Evolutionary conservation across 1,140 invertebrate genomes (phyloP), one percentile per base, ranked within the genome.

Genomic region (Trachymyrmex cornetzi): DNA sequence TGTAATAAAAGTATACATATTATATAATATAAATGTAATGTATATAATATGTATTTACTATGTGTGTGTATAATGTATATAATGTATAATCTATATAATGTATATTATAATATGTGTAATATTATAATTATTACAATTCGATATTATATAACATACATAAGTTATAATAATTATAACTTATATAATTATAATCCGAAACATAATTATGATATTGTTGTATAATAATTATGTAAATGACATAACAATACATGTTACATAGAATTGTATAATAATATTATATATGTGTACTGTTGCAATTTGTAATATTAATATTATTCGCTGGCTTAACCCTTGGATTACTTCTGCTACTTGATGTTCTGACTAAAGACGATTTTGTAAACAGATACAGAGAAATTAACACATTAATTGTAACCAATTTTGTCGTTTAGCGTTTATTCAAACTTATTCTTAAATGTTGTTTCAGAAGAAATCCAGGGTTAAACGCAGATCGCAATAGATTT

Each of bases 281-380:
- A 22, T 67, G 22, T 80, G 9, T 24, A 81, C 7, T 81, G 77
- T 80, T 67, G 77, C 77, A 81, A 71, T 81, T 81, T 81, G 19
- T 55, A 71, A 55, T 81, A 53, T 77, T 61, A 77, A 48, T 48
- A 55, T 55, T 34, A 27, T 57, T 5, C 16, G 22, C 48, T 44
- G 16, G 48, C 9, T 57, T 24, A 71, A 81, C 30, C 66, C 30
- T 71, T n/a, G 34, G 30, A 81, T 81, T 81, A 81, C n/a, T 79
- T 19, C 38, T 67, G 6, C 22, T 79, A 38, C 11, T 44, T 14
- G 22, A 67, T 14, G 0, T 19, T 57, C 4, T 71, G 5, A 66
- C 30, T 24, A 55, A 38, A 69, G 2, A 3, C 9, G 3, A 44
- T 19, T 24, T 24, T 67, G 24, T 30, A 63, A 44, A 19, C 19